Conservation (phyloP, 2,888 invertebrate genomes). For the Aporophyla nigra region DNA sequence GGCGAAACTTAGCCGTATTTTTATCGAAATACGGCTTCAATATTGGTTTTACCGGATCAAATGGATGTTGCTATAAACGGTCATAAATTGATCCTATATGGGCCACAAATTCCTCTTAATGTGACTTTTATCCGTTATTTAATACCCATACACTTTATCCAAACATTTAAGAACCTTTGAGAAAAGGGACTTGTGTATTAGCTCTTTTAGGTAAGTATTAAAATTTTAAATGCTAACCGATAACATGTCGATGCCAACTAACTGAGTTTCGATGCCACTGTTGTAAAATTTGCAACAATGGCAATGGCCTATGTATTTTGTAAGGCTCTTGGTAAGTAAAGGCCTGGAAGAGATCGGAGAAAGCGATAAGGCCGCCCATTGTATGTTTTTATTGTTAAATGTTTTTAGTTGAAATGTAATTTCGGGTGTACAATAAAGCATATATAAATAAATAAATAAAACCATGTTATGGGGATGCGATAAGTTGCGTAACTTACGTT, state of each 20-base stretch:
- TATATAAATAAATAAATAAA: too few relatives aligned
- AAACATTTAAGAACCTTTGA: background rate
- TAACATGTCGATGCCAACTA: background rate
- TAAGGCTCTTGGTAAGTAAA: background rate
- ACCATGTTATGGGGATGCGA: background rate
- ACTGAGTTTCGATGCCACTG: background rate
- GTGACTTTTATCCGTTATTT: slow-evolving; percentile 20
- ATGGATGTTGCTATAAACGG: slow-evolving; percentile 16
- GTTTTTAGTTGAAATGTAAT: too few relatives aligned
- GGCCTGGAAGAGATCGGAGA: too few relatives aligned
- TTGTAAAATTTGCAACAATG: background rate
- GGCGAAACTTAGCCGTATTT: slow-evolving; percentile 27
- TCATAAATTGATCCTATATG: slow-evolving; percentile 32
- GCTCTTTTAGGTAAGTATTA: background rate
- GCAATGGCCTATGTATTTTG: background rate
- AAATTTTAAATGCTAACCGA: background rate
- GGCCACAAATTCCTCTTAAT: slow-evolving; percentile 10
- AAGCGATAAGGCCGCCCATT: too few relatives aligned
- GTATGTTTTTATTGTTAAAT: too few relatives aligned
- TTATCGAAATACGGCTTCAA: slow-evolving; percentile 18
- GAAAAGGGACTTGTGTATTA: background rate
- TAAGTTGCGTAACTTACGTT: too few relatives aligned
- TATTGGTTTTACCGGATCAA: slow-evolving; percentile 30
- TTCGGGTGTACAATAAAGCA: too few relatives aligned
- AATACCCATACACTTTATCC: slow-evolving; percentile 6